Evolutionary conservation across 2,888 invertebrate species (phyloP).

Genomic region (Agrilus mali): DNA sequence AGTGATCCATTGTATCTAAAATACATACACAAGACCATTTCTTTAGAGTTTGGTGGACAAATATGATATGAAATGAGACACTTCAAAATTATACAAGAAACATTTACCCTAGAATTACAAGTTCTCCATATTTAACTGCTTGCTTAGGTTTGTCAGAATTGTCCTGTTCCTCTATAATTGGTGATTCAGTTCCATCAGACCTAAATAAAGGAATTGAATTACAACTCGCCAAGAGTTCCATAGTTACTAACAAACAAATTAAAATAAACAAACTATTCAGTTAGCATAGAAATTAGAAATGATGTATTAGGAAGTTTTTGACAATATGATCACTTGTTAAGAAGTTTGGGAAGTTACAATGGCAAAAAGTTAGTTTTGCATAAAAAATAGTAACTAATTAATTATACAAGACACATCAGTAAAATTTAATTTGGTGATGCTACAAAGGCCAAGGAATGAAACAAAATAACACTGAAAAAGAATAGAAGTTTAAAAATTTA

Average conservation of each 20-base stretch:
- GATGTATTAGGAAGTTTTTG: neutral
- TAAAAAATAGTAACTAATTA: no score
- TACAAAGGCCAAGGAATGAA: no score
- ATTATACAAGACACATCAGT: no score
- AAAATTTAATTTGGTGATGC: no score
- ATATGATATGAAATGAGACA: neutral
- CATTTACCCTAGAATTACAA: slow-evolving; percentile 84
- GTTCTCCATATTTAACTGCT: slow-evolving; percentile 78
- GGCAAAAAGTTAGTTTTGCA: no score
- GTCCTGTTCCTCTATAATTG: slow-evolving; percentile 62
- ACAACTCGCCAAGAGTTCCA: slow-evolving; percentile 4
- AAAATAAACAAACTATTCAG: neutral
- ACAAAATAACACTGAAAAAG: no score
- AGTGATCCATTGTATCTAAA: slow-evolving; percentile 82
- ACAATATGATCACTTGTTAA: no score
- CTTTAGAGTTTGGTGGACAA: neutral
- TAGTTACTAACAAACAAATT: neutral
- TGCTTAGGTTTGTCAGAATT: slow-evolving; percentile 70
- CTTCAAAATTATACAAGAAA: neutral
- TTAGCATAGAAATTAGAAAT: slow-evolving; percentile 1
- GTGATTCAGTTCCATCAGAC: slow-evolving; percentile 57
- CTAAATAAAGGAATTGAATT: slow-evolving; percentile 28
- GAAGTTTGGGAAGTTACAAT: no score
- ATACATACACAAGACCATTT: slow-evolving; percentile 15
- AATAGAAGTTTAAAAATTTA: no score